Conservation (phyloP, 2,113 vertebrate species). For the Mesocricetus auratus region DNA sequence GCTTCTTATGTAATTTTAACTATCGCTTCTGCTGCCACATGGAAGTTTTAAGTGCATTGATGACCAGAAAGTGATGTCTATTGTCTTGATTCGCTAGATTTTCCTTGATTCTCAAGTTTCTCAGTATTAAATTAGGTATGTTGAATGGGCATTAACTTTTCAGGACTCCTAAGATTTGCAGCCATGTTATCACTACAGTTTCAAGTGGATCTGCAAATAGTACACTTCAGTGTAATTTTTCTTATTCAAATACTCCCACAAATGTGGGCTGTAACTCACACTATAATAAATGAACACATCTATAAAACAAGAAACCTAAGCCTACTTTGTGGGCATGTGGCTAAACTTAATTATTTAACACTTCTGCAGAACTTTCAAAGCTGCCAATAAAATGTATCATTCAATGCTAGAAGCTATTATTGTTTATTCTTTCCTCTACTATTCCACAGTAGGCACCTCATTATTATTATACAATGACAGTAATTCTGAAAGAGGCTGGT, state of each 20-base stretch:
- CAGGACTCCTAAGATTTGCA: neutral
- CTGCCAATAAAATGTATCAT: slow-evolving; percentile 61
- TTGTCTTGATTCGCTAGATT: neutral
- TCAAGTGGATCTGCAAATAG: slow-evolving; percentile 11
- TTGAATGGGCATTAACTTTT: slow-evolving; percentile 52
- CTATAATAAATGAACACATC: slow-evolving; percentile 21
- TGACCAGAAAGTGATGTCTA: slow-evolving; percentile 2
- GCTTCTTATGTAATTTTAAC: neutral
- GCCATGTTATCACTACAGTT: neutral
- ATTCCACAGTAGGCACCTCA: slow-evolving; percentile 50
- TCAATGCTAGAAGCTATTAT: slow-evolving; percentile 56
- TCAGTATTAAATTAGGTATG: slow-evolving; percentile 7
- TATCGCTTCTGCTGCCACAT: neutral
- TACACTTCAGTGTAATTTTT: slow-evolving; percentile 44
- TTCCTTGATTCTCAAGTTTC: neutral
- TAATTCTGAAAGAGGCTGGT: slow-evolving; percentile 49
- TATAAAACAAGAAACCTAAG: slow-evolving; percentile 21
- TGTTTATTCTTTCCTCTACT: slow-evolving; percentile 66
- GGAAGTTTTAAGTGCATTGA: slow-evolving; percentile 12
- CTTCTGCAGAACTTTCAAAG: slow-evolving; percentile 61
- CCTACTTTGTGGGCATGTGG: slow-evolving; percentile 50
- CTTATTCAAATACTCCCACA: neutral
- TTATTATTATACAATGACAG: slow-evolving; percentile 41
- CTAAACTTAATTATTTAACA: slow-evolving; percentile 69
- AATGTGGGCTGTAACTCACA: neutral